phyloP scores from a whole-genome alignment of 2,888 invertebrate genomes.

The Parapristionchus giblindavisi region DNA sequence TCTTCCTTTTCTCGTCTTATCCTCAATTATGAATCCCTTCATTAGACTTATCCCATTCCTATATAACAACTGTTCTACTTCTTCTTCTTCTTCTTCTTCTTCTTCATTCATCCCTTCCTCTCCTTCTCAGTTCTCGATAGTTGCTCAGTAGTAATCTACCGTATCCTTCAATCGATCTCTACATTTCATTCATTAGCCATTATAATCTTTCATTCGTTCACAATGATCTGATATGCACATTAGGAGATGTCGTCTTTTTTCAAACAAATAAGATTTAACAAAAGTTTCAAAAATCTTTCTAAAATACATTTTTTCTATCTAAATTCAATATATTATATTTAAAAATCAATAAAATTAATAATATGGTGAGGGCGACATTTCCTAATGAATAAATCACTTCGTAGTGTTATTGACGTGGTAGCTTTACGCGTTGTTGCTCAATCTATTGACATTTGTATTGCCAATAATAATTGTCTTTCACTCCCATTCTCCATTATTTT shows the following conservation, averaged over 20 bases:
- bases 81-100: background rate
- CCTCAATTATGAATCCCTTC: background rate
- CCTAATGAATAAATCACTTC: no score
- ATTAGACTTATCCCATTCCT: no score
- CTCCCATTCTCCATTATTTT: background rate
- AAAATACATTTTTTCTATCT: no score
- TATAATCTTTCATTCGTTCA: conserved; percentile 2
- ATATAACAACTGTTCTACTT: no score
- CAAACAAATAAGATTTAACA: no score
- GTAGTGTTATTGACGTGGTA: no score
- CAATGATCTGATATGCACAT: no score
- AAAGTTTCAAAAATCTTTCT: no score
- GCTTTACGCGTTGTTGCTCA: conserved; percentile 20
- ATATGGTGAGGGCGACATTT: no score
- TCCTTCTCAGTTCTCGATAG: conserved; percentile 18
- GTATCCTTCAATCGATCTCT: conserved; percentile 20
- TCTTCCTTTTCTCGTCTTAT: background rate
- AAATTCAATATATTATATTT: no score
- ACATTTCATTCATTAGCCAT: background rate
- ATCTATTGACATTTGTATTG: background rate
- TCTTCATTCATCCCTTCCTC: background rate
- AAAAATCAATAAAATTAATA: no score
- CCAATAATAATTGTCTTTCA: conserved; percentile 3
- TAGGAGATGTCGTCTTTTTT: no score
- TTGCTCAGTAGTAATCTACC: conserved; percentile 5